Evolutionary conservation across 2,888 invertebrate species (phyloP).

Genomic region (Orchestes rusci): DNA sequence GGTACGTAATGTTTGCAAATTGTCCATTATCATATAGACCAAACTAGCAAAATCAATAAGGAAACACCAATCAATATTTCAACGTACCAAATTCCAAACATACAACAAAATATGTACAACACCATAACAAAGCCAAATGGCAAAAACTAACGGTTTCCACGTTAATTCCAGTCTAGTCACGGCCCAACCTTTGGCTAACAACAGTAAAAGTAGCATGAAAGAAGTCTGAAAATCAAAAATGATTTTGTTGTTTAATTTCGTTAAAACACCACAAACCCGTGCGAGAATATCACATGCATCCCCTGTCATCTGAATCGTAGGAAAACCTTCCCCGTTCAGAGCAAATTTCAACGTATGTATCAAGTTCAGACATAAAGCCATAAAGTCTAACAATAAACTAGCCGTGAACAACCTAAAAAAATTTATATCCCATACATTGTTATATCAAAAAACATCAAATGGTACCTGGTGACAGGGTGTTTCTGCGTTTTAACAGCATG

Average conservation of each 20-base stretch:
- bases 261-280: slow-evolving; percentile 51
- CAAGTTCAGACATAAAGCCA: slow-evolving; percentile 80
- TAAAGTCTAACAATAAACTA: slow-evolving; percentile 76
- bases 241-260: background rate
- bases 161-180: slow-evolving; percentile 85
- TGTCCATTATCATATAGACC: too few species aligned
- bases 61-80: too few species aligned
- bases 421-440: background rate
- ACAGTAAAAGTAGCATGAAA: slow-evolving; percentile 84
- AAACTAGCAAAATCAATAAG: too few species aligned
- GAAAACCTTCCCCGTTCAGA: slow-evolving; percentile 81
- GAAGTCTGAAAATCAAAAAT: slow-evolving; percentile 59
- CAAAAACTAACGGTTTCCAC: slow-evolving; percentile 75
- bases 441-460: background rate
- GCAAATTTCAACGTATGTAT: slow-evolving; percentile 86
- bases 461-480: slow-evolving; percentile 75
- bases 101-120: slow-evolving; percentile 86
- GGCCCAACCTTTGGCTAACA: slow-evolving; percentile 96
- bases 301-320: slow-evolving; percentile 74
- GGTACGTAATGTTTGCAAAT: too few species aligned
- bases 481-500: slow-evolving; percentile 84
- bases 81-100: slow-evolving; percentile 95
- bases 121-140: slow-evolving; percentile 88
- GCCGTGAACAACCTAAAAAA: slow-evolving; percentile 63
- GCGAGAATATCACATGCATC: slow-evolving; percentile 90